Conservation (phyloP, 1,140 invertebrate species). For the Mactra quadrangularis region DNA sequence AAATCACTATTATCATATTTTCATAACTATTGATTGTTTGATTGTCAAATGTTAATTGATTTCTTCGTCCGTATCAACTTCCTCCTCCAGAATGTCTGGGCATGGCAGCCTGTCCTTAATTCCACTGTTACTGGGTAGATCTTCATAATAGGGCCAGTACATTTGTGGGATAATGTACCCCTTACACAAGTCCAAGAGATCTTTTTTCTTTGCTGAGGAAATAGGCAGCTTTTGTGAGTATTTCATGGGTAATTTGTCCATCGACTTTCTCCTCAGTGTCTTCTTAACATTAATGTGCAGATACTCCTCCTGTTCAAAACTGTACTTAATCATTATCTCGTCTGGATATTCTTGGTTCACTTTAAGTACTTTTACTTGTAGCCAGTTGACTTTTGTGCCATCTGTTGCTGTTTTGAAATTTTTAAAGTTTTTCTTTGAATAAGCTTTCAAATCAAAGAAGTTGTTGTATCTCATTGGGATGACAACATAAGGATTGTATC, state of each 20-base stretch:
- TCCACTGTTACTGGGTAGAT: not conserved
- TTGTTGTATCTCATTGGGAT: conserved; percentile 13
- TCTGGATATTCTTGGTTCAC: conserved; percentile 15
- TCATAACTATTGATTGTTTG: too few species aligned
- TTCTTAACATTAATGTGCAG: not conserved
- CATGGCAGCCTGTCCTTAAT: not conserved
- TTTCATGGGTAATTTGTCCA: not conserved
- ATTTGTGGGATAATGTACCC: not conserved
- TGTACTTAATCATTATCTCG: conserved; percentile 13
- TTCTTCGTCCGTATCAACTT: not conserved
- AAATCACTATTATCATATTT: too few species aligned
- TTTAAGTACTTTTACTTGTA: conserved; percentile 28
- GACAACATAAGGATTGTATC: conserved; percentile 38
- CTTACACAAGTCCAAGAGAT: conserved; percentile 13
- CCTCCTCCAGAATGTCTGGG: not conserved
- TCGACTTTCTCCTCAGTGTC: not conserved
- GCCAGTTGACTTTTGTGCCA: conserved; percentile 14
- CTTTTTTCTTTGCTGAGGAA: conserved; percentile 23
- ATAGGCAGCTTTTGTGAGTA: conserved; percentile 15
- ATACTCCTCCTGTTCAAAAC: not conserved
- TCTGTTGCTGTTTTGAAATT: conserved; percentile 26
- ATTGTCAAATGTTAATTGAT: too few species aligned
- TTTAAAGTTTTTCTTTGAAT: conserved; percentile 15
- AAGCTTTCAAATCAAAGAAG: conserved; percentile 7
- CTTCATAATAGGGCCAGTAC: not conserved